Evolutionary conservation across 2,797 vertebrate genomes (phyloP).

Genomic region (Phoeniculus purpureus): DNA sequence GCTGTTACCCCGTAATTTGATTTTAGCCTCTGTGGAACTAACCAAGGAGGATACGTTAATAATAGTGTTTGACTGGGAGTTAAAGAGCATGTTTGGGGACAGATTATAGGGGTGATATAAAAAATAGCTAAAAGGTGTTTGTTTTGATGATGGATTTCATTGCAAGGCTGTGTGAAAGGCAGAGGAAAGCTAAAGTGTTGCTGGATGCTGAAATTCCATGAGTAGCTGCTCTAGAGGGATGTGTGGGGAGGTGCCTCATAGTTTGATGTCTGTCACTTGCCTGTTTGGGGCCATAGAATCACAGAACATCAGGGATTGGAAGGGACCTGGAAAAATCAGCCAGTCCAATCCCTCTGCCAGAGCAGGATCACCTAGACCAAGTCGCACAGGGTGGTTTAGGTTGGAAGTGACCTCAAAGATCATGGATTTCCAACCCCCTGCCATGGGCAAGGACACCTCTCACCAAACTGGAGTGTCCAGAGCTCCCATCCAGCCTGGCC

Average conservation of each 20-base stretch:
- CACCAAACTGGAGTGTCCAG: too few relatives aligned
- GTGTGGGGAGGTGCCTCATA: not conserved
- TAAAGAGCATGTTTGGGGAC: not conserved
- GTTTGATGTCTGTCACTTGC: not conserved
- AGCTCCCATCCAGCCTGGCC: too few relatives aligned
- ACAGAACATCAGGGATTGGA: too few relatives aligned
- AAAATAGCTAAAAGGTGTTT: not conserved
- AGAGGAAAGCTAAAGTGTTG: not conserved
- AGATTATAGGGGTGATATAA: constrained; percentile 35
- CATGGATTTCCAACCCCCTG: too few relatives aligned
- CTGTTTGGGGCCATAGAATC: not conserved
- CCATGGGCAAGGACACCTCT: too few relatives aligned
- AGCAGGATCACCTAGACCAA: too few relatives aligned
- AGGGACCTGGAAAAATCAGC: too few relatives aligned
- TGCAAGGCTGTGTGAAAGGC: not conserved
- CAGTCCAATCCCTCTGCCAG: too few relatives aligned
- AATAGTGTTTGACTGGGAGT: not conserved
- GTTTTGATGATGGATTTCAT: not conserved
- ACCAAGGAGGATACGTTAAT: constrained; percentile 28
- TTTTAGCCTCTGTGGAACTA: constrained; percentile 3
- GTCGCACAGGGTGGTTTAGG: too few relatives aligned
- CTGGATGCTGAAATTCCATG: not conserved
- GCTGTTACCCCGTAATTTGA: constrained; percentile 52
- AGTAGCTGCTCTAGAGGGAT: not conserved
- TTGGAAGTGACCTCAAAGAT: too few relatives aligned